A percentile compares a stretch with the other conserved stretches of the same genome.
Conservation (phyloP, 1,140 invertebrate genomes). For the Drosophila cardini region DNA sequence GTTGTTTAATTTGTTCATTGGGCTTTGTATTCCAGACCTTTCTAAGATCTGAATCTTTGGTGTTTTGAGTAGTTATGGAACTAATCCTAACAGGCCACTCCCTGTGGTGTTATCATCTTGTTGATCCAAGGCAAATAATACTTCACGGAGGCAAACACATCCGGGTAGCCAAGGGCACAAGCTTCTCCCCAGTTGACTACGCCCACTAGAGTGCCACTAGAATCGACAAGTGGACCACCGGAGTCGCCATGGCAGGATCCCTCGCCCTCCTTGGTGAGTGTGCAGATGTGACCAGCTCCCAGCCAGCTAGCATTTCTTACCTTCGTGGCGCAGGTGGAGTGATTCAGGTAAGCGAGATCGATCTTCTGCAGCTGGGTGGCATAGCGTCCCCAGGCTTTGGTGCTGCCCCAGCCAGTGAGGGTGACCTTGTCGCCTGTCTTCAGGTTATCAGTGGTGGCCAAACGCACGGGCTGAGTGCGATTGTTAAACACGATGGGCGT, state of each 20-base stretch:
- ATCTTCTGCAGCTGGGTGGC: conserved; percentile 72
- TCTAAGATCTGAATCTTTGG: conserved; percentile 11
- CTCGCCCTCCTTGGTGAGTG: conserved; percentile 86
- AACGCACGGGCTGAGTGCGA: conserved; percentile 83
- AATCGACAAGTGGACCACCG: conserved; percentile 84
- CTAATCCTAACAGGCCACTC: conserved; percentile 48
- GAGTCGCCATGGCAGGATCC: conserved; percentile 86
- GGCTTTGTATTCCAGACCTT: conserved; percentile 5
- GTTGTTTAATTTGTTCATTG: conserved; percentile 20
- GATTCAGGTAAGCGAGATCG: conserved; percentile 58
- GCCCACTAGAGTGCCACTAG: conserved; percentile 69
- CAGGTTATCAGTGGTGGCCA: conserved; percentile 54
- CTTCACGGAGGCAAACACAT: conserved; percentile 85
- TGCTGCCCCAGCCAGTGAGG: conserved; percentile 86
- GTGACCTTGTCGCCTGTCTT: conserved; percentile 71
- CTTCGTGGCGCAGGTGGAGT: conserved; percentile 47
- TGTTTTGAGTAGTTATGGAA: neutral
- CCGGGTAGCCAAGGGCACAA: conserved; percentile 86
- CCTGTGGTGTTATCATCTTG: conserved; percentile 39
- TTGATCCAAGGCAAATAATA: conserved; percentile 83
- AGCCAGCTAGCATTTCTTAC: conserved; percentile 62
- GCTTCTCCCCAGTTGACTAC: conserved; percentile 87
- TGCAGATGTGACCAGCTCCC: conserved; percentile 86
- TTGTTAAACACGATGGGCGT: conserved; percentile 83
- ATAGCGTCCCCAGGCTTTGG: conserved; percentile 69